phyloP scores from a whole-genome alignment of 1,140 invertebrate species.

The Zophobas morio region DNA sequence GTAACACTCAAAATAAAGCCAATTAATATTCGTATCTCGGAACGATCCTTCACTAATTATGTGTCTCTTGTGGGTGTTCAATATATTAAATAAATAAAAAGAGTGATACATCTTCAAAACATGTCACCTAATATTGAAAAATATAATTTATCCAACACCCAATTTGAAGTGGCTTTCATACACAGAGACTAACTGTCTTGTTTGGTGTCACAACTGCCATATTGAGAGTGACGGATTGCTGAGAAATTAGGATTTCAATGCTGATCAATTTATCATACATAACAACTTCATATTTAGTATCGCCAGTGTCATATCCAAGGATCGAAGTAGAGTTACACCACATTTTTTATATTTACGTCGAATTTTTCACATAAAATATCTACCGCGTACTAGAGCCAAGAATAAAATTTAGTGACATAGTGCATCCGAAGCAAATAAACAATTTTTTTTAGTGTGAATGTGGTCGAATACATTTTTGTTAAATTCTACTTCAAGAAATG shows the following conservation, averaged over 20 bases:
- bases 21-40: too few species aligned
- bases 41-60: too few species aligned
- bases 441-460: too few species aligned
- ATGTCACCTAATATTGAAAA: conserved; percentile 20
- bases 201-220: conserved; percentile 29
- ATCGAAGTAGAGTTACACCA: not conserved
- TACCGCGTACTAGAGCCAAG: too few species aligned
- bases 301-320: not conserved
- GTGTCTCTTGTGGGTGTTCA: too few species aligned
- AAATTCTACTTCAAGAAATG: not conserved
- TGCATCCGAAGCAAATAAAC: too few species aligned
- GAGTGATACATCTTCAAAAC: conserved; percentile 9
- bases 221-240: conserved; percentile 18
- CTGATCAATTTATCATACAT: conserved; percentile 40
- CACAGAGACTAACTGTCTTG: conserved; percentile 20
- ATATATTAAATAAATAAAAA: not conserved
- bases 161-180: conserved; percentile 20
- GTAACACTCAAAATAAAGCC: too few species aligned
- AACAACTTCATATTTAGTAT: conserved; percentile 12
- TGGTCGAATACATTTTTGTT: too few species aligned
- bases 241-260: conserved; percentile 28
- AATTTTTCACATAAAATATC: not conserved
- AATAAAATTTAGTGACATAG: too few species aligned
- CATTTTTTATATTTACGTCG: not conserved
- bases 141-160: conserved; percentile 27